Conservation (phyloP, 2,797 vertebrate species). For the Mustela erminea region DNA sequence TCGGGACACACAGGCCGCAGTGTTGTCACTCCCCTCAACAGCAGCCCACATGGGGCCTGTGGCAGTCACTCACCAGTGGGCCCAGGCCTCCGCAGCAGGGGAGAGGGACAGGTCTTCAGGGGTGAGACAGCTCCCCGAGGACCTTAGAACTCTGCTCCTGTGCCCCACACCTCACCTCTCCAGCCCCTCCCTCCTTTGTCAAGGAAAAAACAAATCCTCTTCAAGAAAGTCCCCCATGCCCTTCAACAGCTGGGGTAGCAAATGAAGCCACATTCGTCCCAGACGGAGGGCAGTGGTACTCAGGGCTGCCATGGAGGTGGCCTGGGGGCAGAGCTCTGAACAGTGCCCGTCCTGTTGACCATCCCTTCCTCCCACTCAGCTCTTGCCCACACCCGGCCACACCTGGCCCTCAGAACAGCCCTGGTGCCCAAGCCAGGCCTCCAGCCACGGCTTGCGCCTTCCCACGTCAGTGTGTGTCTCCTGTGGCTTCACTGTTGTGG, state of each 20-base stretch:
- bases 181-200: not conserved
- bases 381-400: not conserved
- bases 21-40: not conserved
- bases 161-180: not conserved
- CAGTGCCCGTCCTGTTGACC: constrained; percentile 39
- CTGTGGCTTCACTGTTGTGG: not conserved
- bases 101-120: not conserved
- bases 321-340: not conserved
- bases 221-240: not conserved
- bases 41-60: not conserved
- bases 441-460: not conserved
- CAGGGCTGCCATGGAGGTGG: not conserved
- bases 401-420: not conserved
- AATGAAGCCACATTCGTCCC: not conserved
- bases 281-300: not conserved
- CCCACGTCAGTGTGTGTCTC: not conserved
- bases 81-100: not conserved
- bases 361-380: not conserved
- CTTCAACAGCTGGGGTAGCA: not conserved
- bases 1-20: not conserved
- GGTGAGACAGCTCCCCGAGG: not conserved
- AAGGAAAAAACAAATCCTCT: not conserved
- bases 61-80: not conserved
- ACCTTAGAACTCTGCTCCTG: not conserved
- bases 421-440: not conserved